A percentile compares a stretch with the other conserved stretches of the same genome.
Evolutionary conservation across 2,113 vertebrate species (phyloP).

Genomic region (Apeltes quadracus): DNA sequence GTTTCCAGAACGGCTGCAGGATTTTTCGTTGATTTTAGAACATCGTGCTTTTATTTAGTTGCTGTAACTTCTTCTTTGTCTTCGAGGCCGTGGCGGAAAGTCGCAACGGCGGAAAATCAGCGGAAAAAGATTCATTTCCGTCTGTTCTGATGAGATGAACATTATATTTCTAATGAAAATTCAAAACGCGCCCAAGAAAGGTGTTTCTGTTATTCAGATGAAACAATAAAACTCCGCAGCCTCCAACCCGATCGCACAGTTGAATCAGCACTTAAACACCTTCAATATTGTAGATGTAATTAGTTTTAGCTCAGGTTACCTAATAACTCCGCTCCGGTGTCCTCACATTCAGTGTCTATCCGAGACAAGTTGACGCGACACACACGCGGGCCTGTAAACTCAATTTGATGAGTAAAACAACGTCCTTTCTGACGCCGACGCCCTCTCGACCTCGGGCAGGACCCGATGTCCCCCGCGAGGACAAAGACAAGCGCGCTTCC

Average conservation of each 20-base stretch:
- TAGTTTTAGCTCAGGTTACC: neutral
- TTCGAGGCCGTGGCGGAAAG: neutral
- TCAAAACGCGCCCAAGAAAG: neutral
- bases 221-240: neutral
- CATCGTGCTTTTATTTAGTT: neutral
- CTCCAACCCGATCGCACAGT: neutral
- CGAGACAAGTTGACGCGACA: neutral
- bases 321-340: neutral
- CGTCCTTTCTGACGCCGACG: neutral
- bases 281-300: neutral
- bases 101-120: neutral
- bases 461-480: constrained; percentile 4
- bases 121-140: neutral
- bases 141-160: neutral
- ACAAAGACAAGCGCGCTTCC: constrained; percentile 27
- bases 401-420: neutral
- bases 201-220: neutral
- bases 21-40: neutral
- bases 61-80: neutral
- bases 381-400: neutral
- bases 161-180: neutral
- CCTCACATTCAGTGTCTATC: neutral
- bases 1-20: neutral
- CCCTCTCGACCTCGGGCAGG: neutral
- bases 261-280: neutral